Conservation (phyloP, 2,888 invertebrate species). For the Apamea anceps region DNA sequence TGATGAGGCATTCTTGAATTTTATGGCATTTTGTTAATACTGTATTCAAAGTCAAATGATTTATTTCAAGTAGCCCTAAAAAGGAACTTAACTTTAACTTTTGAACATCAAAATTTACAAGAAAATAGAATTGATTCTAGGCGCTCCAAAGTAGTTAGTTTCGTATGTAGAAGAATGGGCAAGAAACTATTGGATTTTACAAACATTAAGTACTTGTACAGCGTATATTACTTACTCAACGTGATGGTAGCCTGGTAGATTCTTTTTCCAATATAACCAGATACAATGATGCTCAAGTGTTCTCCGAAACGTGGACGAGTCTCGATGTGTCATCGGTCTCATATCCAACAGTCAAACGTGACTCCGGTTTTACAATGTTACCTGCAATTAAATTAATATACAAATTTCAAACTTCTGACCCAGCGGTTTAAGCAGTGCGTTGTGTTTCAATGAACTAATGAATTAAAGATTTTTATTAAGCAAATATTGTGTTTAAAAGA, state of each 20-base stretch:
- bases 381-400: not conserved
- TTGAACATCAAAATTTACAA: too few relatives aligned
- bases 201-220: not conserved
- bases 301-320: not conserved
- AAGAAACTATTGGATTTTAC: not conserved
- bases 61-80: too few relatives aligned
- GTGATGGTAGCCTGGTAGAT: too few relatives aligned
- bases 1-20: not conserved
- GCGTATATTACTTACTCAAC: not conserved
- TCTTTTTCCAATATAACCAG: not conserved
- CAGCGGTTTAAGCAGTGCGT: not conserved
- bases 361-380: not conserved
- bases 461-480: too few relatives aligned
- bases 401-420: not conserved
- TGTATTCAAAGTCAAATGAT: too few relatives aligned
- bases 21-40: not conserved
- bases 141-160: too few relatives aligned
- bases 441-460: not conserved
- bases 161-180: too few relatives aligned
- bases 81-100: too few relatives aligned
- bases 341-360: not conserved
- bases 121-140: too few relatives aligned
- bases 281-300: not conserved
- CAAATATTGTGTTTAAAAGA: too few relatives aligned
- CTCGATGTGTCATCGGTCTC: constrained; percentile 1